phyloP scores from a whole-genome alignment of 2,888 invertebrate genomes.

The Melangyna quadrimaculata region DNA sequence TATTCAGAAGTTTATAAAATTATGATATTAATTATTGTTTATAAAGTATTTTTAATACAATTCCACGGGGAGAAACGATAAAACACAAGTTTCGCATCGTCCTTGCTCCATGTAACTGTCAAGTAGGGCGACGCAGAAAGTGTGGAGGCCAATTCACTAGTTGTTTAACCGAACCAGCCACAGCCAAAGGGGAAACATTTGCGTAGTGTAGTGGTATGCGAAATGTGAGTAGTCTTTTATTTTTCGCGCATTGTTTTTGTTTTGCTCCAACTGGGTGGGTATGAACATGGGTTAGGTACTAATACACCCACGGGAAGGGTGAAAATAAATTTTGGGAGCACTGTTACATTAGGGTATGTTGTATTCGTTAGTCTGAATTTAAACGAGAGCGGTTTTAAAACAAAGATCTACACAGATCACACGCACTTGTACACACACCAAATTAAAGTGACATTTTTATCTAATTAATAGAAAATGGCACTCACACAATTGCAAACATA shows the following conservation, averaged over 20 bases:
- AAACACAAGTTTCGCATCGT: slow-evolving; percentile 63
- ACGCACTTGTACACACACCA: too few relatives aligned
- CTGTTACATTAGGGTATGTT: too few relatives aligned
- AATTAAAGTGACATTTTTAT: too few relatives aligned
- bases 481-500: too few relatives aligned
- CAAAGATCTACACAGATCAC: too few relatives aligned
- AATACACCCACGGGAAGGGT: too few relatives aligned
- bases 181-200: slow-evolving; percentile 37
- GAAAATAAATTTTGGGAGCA: too few relatives aligned
- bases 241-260: background rate
- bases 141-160: slow-evolving; percentile 50
- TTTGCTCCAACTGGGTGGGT: background rate
- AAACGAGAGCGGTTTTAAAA: too few relatives aligned
- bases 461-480: too few relatives aligned
- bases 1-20: background rate
- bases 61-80: slow-evolving; percentile 1
- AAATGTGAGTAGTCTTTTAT: background rate
- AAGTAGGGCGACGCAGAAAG: slow-evolving; percentile 56
- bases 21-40: background rate
- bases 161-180: background rate
- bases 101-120: slow-evolving; percentile 71
- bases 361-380: too few relatives aligned
- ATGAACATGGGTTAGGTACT: too few relatives aligned
- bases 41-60: background rate
- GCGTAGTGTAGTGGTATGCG: background rate